phyloP scores from a whole-genome alignment of 2,888 invertebrate genomes.

The Tipula confusa region DNA sequence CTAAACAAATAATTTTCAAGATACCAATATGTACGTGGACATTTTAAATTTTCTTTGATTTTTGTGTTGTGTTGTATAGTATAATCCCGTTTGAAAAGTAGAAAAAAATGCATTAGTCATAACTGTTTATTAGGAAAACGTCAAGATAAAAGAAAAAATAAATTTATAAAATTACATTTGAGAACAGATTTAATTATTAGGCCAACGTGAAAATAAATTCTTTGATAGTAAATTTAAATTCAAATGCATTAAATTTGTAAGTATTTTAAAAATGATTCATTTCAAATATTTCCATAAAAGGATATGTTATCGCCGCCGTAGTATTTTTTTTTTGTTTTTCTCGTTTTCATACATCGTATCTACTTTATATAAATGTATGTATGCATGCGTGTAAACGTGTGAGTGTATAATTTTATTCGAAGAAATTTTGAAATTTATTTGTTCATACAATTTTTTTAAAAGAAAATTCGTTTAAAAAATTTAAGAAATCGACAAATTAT shows the following conservation, averaged over 20 bases:
- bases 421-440: constrained; percentile 20
- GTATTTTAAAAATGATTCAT: constrained; percentile 4
- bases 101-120: constrained; percentile 30
- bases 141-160: background rate
- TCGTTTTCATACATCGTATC: background rate
- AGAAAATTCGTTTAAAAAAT: background rate
- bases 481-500: background rate
- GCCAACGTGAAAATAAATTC: background rate
- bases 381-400: background rate
- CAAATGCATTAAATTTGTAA: background rate
- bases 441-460: background rate
- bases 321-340: background rate
- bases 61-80: background rate
- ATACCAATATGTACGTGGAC: constrained; percentile 21
- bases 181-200: background rate
- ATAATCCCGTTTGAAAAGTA: background rate
- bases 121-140: constrained; percentile 27
- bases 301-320: constrained; percentile 28
- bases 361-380: background rate
- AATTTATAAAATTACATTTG: background rate
- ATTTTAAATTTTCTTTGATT: background rate
- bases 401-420: background rate
- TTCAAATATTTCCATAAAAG: constrained; percentile 31
- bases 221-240: background rate
- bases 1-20: background rate